phyloP scores from a whole-genome alignment of 2,797 vertebrate species.

The Molothrus ater region DNA sequence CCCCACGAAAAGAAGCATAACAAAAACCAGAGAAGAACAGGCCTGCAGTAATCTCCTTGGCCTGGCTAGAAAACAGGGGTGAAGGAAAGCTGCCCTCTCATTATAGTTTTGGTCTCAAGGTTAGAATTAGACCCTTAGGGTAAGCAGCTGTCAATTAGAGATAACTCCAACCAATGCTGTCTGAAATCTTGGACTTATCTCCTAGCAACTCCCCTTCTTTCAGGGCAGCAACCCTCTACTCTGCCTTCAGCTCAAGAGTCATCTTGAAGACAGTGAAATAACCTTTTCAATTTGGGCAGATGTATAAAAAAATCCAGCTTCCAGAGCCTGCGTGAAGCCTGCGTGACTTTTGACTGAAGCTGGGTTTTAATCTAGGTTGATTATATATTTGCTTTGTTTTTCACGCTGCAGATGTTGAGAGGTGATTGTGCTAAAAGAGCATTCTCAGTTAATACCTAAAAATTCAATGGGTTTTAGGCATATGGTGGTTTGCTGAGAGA shows the following conservation, averaged over 20 bases:
- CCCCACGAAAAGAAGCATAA: conserved; percentile 71
- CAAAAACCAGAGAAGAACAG: conserved; percentile 77
- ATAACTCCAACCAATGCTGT: conserved; percentile 85
- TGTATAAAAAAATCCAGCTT: conserved; percentile 71
- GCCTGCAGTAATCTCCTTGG: conserved; percentile 75
- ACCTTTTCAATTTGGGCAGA: conserved; percentile 77
- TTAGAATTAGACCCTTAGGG: conserved; percentile 94
- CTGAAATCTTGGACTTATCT: conserved; percentile 89
- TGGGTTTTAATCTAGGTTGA: conserved; percentile 6
- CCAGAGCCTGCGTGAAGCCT: conserved; percentile 44
- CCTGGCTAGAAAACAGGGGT: conserved; percentile 78
- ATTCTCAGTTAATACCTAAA: neutral
- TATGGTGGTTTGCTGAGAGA: neutral
- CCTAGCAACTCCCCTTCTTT: conserved; percentile 92
- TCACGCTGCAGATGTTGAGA: neutral
- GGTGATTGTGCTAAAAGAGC: conserved; percentile 22
- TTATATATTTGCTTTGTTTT: conserved; percentile 50
- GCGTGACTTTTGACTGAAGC: conserved; percentile 62
- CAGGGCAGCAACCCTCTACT: conserved; percentile 78
- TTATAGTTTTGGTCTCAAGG: conserved; percentile 89
- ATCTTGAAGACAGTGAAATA: conserved; percentile 72
- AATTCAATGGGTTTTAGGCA: neutral
- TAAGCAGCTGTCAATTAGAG: conserved; percentile 99
- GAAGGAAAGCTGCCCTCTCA: conserved; percentile 90
- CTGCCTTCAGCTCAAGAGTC: conserved; percentile 77